Evolutionary conservation across 2,888 invertebrate genomes (phyloP), one percentile per base, ranked within the genome.

Genomic region (Allolobophora icterica): DNA sequence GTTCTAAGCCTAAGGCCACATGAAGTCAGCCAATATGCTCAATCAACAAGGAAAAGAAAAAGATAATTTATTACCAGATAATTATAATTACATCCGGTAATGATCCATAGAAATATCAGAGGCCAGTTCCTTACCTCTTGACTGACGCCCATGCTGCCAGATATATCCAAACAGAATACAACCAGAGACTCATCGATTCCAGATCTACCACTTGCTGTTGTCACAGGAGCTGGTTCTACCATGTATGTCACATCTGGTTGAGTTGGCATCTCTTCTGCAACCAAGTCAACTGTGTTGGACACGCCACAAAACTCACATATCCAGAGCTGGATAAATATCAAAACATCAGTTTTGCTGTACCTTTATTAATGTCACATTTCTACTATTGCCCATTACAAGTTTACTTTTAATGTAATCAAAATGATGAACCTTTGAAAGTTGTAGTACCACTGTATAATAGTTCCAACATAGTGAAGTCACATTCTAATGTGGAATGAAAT

Each of bases 101-200:
- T 30, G 13, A 58, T 58, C 2, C 30, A 58, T 30, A 58, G 0
- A 30, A 58, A 58, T 58, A 87, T 24, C 35, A 21, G 3, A n/a
- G 30, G 38, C 4, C 11, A 58, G 11, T 34, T 90, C 38, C 91
- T 33, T 90, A 95, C 95, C 94, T 94, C 94, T 42, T 94, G 94
- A 17, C 94, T 94, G 52, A 94, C 94, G 93, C 95, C 94, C 95
- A 95, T 95, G 92, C 95, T 95, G 40, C 95, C 95, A 21, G 95
- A 95, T n/a, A 94, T 93, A 92, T 95, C 95, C 8, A 95, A 93
- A 93, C 94, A 94, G 93, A 95, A 95, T n/a, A 95, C 92, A 90
- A 95, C 94, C 21, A 94, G 92, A 4, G 94, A 94, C 91, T 94
- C 94, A 89, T 95, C 95, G 15, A 92, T 92, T 0, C 94, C 94